A percentile compares a stretch with the other conserved stretches of the same genome.
phyloP scores from a whole-genome alignment of 2,113 vertebrate genomes.

The Oncorhynchus keta region DNA sequence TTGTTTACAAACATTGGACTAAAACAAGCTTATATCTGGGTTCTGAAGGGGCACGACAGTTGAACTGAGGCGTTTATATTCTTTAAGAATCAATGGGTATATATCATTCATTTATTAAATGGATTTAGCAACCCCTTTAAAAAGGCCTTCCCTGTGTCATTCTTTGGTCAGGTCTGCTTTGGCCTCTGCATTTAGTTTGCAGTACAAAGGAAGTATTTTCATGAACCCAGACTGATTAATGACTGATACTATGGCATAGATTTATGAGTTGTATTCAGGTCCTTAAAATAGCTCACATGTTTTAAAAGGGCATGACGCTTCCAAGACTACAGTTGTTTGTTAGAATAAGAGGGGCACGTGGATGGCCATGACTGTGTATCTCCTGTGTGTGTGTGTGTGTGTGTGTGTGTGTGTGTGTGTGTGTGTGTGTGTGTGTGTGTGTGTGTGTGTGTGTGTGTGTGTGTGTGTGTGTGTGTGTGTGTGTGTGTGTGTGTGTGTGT shows the following conservation, averaged over 20 bases:
- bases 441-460: too few species aligned
- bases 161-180: too few species aligned
- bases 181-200: too few species aligned
- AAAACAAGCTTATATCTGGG: too few species aligned
- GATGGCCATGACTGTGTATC: background rate
- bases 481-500: background rate
- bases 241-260: background rate
- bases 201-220: background rate
- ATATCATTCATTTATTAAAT: too few species aligned
- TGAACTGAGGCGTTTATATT: too few species aligned
- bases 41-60: too few species aligned
- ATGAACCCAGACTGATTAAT: background rate
- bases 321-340: background rate
- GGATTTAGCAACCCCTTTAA: too few species aligned
- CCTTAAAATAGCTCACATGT: background rate
- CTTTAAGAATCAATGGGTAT: too few species aligned
- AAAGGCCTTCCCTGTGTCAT: background rate
- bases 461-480: background rate
- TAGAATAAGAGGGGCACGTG: background rate
- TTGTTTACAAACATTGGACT: too few species aligned
- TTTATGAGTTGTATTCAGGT: background rate
- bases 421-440: background rate
- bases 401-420: background rate
- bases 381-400: background rate
- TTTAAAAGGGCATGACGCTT: background rate